Percentiles rank a stretch among this genome's conserved stretches.
These are phyloP conservation scores for Salvelinus sp. DNA, from an alignment of 2,113 vertebrate species.

Conservation along the genomic window DNA sequence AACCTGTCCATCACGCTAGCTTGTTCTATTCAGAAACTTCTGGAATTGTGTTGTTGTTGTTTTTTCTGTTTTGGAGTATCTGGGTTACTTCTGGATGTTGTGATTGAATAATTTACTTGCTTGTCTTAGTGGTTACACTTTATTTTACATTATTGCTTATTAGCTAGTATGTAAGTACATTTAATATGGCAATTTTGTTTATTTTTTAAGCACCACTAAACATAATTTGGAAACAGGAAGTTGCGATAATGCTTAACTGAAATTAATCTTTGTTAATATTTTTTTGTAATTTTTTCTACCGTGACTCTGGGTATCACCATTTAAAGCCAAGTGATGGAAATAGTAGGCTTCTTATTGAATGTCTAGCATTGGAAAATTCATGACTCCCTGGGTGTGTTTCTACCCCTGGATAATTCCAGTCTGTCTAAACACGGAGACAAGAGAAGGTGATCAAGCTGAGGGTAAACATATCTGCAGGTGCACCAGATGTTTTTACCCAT, in stretches of 20 bases:
- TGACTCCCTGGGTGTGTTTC: conserved; percentile 20
- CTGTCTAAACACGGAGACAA: not conserved
- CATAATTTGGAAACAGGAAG: not conserved
- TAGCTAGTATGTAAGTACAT: no score
- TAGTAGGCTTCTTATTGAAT: no score
- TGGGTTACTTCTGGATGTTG: not conserved
- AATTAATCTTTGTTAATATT: no score
- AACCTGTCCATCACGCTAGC: not conserved
- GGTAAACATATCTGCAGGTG: not conserved
- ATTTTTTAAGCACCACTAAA: not conserved
- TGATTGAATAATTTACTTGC: not conserved
- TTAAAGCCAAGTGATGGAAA: no score
- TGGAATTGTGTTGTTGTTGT: not conserved
- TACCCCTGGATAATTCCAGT: not conserved
- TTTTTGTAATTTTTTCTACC: no score
- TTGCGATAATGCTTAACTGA: not conserved
- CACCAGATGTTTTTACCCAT: not conserved
- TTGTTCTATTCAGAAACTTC: not conserved
- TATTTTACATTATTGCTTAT: conserved; percentile 11
- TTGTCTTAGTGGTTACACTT: no score
- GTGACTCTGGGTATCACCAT: not conserved
- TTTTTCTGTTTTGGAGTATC: not conserved
- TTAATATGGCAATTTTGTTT: not conserved
- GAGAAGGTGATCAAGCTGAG: not conserved
- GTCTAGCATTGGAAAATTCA: conserved; percentile 24